Base-by-base conservation (phyloP, 2,113 vertebrate genomes). In the Paramormyrops kingsleyae region DNA sequence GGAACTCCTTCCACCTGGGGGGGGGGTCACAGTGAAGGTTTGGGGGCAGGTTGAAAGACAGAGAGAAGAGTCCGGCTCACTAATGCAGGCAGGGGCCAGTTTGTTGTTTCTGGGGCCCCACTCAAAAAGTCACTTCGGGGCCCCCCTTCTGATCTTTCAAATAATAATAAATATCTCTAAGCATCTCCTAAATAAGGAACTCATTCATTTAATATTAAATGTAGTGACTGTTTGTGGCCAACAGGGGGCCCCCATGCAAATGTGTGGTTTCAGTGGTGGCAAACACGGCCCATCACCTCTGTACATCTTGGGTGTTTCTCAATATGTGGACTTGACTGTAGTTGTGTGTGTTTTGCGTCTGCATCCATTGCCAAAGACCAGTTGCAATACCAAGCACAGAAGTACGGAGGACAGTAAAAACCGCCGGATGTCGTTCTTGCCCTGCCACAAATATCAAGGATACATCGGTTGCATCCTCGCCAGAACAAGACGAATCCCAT, bases 1-100 rank as follows among this genome's bases (percentile, higher is more conserved):
- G 95, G 91, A 99, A 99, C 83, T 97, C 97, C 59, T 95, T 96
- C 98, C 98, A 99, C 91, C 98, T 99, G 90, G 1, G 50, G 49
- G 24, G 87, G 52, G 42, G 62, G 31, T n/a, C 15, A 49, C 3
- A 66, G 10, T 27, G 39, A 9, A 80, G 13, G 15, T 66, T 66
- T 35, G 46, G 27, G 62, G 46, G 49, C 0, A 19, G 47, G 42
- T 44, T 7, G 39, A 24, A 24, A 7, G 19, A n/a, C 35, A 5
- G 12, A 44, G 66, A 21, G n/a, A 10, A 9, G 6, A 24, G 15
- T 31, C 12, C 13, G 5, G 47, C 24, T 4, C 24, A 13, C 15
- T 77, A 7, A 31, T 39, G 35, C 15, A 77, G 27, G 31, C 70
- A 1, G 13, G 27, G 31, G 2, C 31, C 31, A 39, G 15, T 35